Evolutionary conservation across 92 coral and sea anemone genomes (phyloP), one percentile per base, ranked within the genome.

Genomic region (Desmophyllum pertusum): DNA sequence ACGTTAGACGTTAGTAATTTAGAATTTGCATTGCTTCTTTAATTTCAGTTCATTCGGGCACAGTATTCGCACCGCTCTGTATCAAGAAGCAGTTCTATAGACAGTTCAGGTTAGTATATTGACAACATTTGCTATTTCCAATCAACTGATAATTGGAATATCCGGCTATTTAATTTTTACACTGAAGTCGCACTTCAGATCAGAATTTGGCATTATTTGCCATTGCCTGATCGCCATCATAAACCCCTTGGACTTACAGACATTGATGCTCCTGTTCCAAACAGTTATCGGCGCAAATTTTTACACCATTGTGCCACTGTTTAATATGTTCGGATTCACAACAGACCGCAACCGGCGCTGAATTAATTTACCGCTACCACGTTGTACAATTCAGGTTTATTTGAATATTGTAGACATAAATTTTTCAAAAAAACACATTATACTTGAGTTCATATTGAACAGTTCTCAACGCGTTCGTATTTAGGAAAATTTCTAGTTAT

Each of bases 51-150:
- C 90, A 79, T 94, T 71, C 89, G 93, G 61, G 90, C 93, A 14
- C 95, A 94, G 79, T 65, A 86, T 36, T 92, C 95, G 63, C 84
- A 90, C 64, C 93, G 99, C 0, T 94, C 98, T 5, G 76, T 95
- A 64, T 89, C 93, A 10, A 53, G 90, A 23, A 92, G 98, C 75
- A 94, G 99, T 48, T 97, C 99, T 1, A 92, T 93, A 61, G 99
- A 97, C 84, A 97, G 99, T 78, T 90, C 99, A 81, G 99, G 98
- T 94, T 73, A 10, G 85, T 78, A 18, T 11, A 17, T 29, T n/a
- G n/a, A n/a, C n/a, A n/a, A n/a, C n/a, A 73, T 17, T 61, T 67
- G n/a, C 57, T 40, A 83, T 31, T 70, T 51, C 5, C 57, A 13
- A 4, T 6, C 30, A 18, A n/a, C 27, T 30, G 21, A 39, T 35